Evolutionary conservation across 2,888 invertebrate genomes (phyloP), one percentile per base, ranked within the genome.

Genomic region (Orchesellides sinensis): DNA sequence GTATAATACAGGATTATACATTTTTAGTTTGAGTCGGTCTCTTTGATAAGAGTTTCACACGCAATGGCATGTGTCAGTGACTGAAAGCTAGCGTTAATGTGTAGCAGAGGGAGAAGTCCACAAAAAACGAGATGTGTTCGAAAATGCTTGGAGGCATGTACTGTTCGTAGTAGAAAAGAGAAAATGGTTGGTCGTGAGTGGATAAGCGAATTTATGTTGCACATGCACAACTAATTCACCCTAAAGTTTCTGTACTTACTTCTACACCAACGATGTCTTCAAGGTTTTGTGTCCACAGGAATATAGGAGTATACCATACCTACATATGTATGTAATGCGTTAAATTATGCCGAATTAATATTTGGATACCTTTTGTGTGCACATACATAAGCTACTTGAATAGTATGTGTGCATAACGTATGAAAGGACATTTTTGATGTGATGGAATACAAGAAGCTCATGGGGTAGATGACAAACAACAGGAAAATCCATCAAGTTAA

Each of bases 31-130:
- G 68, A 59, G 73, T 74, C 80, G 83, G 85, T 78, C 78, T 83
- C 75, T 85, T 83, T 83, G 81, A 83, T 83, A 81, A 81, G 80
- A 70, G 56, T 85, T 74, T 83, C 85, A 83, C 83, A 81, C 85
- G 81, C 79, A 83, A 79, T 83, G 74, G 72, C 79, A 79, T 79
- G 63, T 79, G 70, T 70, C 70, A 79, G 79, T 52, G 14, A 52
- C 21, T 27, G 72, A 59, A 54, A 8, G 54, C 59, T 45, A 35
- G 25, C n/a, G 21, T 10, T 69, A 54, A 68, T 49, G 49, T 29
- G 17, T 68, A 49, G 49, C 32, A 19, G 14, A 69, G 27, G 66
- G 49, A 54, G 29, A 10, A 25, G 65, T n/a, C 29, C 40, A 52
- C 47, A 14, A 23, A 45, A 74, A 54, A 52, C 17, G 29, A 49